These are phyloP conservation scores for Chrosomus eos DNA, from an alignment of 2,797 vertebrate species.

Conservation along the genomic window DNA sequence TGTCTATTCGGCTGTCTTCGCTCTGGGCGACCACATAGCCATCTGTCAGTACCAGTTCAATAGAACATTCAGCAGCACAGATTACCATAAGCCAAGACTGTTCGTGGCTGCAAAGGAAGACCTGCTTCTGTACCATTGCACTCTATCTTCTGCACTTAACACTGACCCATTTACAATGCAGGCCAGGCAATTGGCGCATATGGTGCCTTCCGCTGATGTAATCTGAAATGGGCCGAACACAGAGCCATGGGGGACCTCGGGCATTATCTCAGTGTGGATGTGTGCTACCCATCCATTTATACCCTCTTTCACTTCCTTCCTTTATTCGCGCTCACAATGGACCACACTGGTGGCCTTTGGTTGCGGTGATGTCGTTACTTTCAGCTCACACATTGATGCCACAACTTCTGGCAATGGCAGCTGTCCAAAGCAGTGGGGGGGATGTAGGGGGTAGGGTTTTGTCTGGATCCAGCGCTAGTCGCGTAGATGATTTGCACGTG, in stretches of 20 bases:
- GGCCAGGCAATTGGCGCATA: slow-evolving; percentile 42
- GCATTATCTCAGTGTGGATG: slow-evolving; percentile 73
- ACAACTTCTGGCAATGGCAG: slow-evolving; percentile 72
- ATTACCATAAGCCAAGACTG: slow-evolving; percentile 58
- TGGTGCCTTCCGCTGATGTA: slow-evolving; percentile 59
- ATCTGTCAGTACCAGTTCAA: slow-evolving; percentile 63
- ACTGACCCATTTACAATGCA: slow-evolving; percentile 48
- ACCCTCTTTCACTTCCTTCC: slow-evolving; percentile 74
- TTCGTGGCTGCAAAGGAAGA: slow-evolving; percentile 54
- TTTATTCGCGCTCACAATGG: slow-evolving; percentile 79
- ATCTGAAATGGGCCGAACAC: slow-evolving; percentile 70
- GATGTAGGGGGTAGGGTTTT: slow-evolving; percentile 20
- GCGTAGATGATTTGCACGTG: slow-evolving; percentile 78
- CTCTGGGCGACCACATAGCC: slow-evolving; percentile 54
- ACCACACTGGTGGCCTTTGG: slow-evolving; percentile 80
- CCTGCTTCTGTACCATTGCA: slow-evolving; percentile 39
- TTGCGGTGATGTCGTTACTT: slow-evolving; percentile 68
- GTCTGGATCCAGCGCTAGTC: slow-evolving; percentile 48
- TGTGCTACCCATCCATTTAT: slow-evolving; percentile 74
- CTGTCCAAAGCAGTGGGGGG: slow-evolving; percentile 60
- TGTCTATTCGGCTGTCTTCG: slow-evolving; percentile 50
- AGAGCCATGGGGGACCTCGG: slow-evolving; percentile 65
- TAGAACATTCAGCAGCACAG: slow-evolving; percentile 59
- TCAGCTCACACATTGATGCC: slow-evolving; percentile 57
- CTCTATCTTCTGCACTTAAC: slow-evolving; percentile 52